A percentile compares a stretch with the other conserved stretches of the same genome.
phyloP scores from a whole-genome alignment of 2,888 invertebrate genomes.

The Dasypolia templi region DNA sequence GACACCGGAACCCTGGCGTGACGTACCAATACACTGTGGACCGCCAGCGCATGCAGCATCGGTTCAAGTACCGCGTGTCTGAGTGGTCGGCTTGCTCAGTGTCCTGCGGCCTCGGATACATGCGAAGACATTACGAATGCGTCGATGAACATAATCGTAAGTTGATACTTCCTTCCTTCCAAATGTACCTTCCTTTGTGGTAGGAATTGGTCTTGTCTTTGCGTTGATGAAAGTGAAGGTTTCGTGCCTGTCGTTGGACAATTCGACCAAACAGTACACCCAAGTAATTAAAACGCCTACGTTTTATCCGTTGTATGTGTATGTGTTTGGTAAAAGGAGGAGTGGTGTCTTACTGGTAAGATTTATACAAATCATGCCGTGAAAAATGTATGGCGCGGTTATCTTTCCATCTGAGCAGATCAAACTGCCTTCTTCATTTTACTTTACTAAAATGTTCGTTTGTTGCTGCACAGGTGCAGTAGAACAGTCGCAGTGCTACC shows the following conservation, averaged over 20 bases:
- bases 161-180: slow-evolving; percentile 43
- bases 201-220: background rate
- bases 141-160: slow-evolving; percentile 81
- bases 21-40: slow-evolving; percentile 95
- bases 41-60: slow-evolving; percentile 86
- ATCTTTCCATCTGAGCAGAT: background rate
- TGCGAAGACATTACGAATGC: slow-evolving; percentile 87
- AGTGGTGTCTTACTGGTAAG: background rate
- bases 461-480: slow-evolving; percentile 85
- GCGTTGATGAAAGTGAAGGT: background rate
- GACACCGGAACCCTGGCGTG: slow-evolving; percentile 94
- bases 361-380: background rate
- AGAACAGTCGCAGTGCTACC: slow-evolving; percentile 91
- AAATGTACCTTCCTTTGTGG: background rate
- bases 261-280: background rate
- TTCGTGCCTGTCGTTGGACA: background rate
- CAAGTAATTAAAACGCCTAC: background rate
- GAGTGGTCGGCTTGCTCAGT: slow-evolving; percentile 95
- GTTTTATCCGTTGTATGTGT: background rate
- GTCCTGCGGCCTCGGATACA: slow-evolving; percentile 94
- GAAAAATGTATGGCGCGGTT: background rate
- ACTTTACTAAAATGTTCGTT: background rate
- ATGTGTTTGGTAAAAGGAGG: background rate
- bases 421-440: background rate
- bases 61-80: slow-evolving; percentile 93